A percentile compares a stretch with the other conserved stretches of the same genome.
phyloP scores from a whole-genome alignment of 2,888 invertebrate species.

The Agrotis clavis region DNA sequence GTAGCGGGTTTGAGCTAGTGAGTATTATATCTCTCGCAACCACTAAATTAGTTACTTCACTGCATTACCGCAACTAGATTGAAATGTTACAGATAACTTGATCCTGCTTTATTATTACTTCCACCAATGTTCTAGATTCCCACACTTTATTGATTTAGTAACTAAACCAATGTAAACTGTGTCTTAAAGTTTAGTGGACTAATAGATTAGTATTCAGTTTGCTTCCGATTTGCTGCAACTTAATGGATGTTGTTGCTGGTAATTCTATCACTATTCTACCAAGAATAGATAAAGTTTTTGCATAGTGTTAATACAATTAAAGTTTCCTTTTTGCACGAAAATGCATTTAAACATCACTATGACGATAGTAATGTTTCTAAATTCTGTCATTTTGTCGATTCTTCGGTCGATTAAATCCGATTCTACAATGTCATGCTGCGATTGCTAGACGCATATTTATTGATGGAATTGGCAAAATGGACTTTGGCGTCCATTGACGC shows the following conservation, averaged over 20 bases:
- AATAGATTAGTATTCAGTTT: not conserved
- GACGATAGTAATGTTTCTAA: no score
- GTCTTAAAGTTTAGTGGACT: slow-evolving; percentile 1
- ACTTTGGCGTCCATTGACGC: no score
- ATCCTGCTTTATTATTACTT: slow-evolving; percentile 53
- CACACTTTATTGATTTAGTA: slow-evolving; percentile 41
- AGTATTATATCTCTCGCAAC: slow-evolving; percentile 50
- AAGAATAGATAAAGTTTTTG: no score
- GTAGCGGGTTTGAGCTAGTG: not conserved
- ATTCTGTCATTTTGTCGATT: no score
- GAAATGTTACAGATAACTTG: slow-evolving; percentile 57
- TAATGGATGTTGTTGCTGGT: slow-evolving; percentile 5
- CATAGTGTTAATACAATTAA: no score
- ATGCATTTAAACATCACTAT: no score
- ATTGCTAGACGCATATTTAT: not conserved
- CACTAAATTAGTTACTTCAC: slow-evolving; percentile 62
- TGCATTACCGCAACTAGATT: slow-evolving; percentile 62
- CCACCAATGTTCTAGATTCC: slow-evolving; percentile 47
- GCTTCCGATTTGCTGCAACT: slow-evolving; percentile 7
- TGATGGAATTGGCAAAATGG: no score
- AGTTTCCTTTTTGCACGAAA: no score
- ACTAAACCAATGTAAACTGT: slow-evolving; percentile 7
- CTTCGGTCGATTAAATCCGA: no score
- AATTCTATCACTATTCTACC: no score
- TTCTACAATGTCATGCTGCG: no score